Conservation (phyloP, 2,888 invertebrate genomes). For the Drosophila antonietae region DNA sequence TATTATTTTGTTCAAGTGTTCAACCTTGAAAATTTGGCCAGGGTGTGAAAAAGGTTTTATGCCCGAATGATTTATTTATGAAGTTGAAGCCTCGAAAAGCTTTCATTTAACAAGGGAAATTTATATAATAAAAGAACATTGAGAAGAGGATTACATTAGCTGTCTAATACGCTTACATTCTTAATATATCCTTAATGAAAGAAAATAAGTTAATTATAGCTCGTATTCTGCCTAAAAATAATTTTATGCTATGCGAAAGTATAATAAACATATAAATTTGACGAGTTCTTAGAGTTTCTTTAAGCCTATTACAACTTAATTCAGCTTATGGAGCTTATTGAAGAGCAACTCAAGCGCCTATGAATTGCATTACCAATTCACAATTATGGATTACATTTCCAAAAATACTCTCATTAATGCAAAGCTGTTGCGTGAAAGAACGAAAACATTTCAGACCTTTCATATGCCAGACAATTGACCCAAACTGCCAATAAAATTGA, state of each 20-base stretch:
- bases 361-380: slow-evolving; percentile 17
- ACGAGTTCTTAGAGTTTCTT: background rate
- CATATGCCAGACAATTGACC: slow-evolving; percentile 74
- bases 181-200: background rate
- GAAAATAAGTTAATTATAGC: background rate
- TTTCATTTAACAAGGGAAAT: background rate
- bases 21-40: background rate
- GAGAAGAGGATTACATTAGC: background rate
- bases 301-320: slow-evolving; percentile 7
- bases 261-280: no score
- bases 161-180: background rate
- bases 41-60: background rate
- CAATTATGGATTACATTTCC: slow-evolving; percentile 13
- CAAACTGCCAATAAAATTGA: slow-evolving; percentile 76
- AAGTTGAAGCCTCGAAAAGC: background rate
- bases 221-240: background rate
- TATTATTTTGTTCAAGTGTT: background rate
- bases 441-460: slow-evolving; percentile 41
- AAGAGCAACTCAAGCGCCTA: background rate
- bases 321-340: slow-evolving; percentile 1
- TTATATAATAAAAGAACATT: background rate
- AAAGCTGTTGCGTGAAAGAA: slow-evolving; percentile 28
- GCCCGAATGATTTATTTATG: background rate
- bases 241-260: background rate
- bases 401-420: slow-evolving; percentile 1